These are phyloP conservation scores for Fabriciana adippe DNA, from an alignment of 2,888 invertebrate genomes.

Conservation along the genomic window DNA sequence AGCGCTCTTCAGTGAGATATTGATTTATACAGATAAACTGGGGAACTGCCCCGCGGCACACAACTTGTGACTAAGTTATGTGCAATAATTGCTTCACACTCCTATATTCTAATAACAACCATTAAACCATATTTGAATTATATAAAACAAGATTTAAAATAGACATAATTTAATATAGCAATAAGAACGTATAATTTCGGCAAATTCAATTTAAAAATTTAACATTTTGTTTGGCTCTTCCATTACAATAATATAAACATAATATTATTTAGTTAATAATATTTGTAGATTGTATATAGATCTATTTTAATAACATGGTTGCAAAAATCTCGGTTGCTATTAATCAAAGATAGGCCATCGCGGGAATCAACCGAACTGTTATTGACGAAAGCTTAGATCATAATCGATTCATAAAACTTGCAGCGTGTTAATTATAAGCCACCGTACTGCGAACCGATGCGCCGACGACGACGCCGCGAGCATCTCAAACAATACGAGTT, in stretches of 20 bases:
- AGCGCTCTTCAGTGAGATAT: slow-evolving; percentile 56
- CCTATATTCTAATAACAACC: slow-evolving; percentile 2
- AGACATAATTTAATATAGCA: no score
- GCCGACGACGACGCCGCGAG: slow-evolving; percentile 52
- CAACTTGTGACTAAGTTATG: slow-evolving; percentile 62
- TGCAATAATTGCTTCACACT: slow-evolving; percentile 59
- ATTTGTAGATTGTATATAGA: slow-evolving; percentile 58
- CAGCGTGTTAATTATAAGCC: slow-evolving; percentile 82
- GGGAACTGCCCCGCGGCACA: slow-evolving; percentile 47
- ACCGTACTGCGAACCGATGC: slow-evolving; percentile 66
- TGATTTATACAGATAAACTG: slow-evolving; percentile 64
- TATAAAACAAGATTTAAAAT: no score
- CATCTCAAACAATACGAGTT: slow-evolving; percentile 52
- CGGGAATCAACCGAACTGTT: slow-evolving; percentile 72
- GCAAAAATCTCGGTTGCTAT: slow-evolving; percentile 79
- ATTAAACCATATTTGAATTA: no score
- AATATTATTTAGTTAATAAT: no score
- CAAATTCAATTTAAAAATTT: no score
- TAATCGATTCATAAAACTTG: slow-evolving; percentile 82
- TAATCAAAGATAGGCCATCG: slow-evolving; percentile 78
- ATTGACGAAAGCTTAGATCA: slow-evolving; percentile 82
- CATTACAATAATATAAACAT: no score
- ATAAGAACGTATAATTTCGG: no score
- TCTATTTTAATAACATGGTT: slow-evolving; percentile 72
- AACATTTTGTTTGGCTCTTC: no score